Base-by-base conservation (phyloP, 2,797 vertebrate species). In the Sebastes hopkinsi region DNA sequence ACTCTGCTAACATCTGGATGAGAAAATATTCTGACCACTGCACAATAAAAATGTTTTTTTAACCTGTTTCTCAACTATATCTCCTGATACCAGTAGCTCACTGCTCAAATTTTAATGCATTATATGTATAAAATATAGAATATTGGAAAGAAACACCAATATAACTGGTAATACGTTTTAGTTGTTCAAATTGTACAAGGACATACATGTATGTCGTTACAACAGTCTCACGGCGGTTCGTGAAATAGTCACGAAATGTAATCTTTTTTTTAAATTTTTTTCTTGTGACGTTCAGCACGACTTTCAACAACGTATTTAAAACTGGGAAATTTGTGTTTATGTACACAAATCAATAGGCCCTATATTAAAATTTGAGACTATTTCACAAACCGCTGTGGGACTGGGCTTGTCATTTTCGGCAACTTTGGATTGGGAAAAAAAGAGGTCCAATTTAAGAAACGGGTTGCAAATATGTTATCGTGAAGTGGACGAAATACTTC, bases 1-100 rank as follows among this genome's bases (percentile, higher is more conserved):
- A 25, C 14, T 25, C 29, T 20, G 54, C 6, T 25, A 42, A 77
- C 14, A 72, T 54, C 22, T 79, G 71, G n/a, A 73, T 56, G 38
- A 72, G 16, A 66, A 70, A 68, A 69, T 60, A 30, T 30, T 68
- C 6, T 4, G n/a, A 22, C 13, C n/a, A 6, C 56, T 16, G 27
- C 23, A 54, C 9, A 8, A 16, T 34, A 46, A 25, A 61, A 18
- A 64, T 1, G 6, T 2, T 4, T 38, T 72, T 52, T 46, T 22
- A 55, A 52, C 12, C n/a, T 2, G 1, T 54, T 30, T 64, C 20
- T 56, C 6, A 64, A 2, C 18, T 27, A 6, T 18, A 52, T 38
- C 38, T 67, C 9, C 16, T 75, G n/a, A n/a, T 11, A 23, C 5
- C 25, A 54, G 30, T 3, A 27, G 12, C 7, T n/a, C 18, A 6